Evolutionary conservation across 1,140 invertebrate species (phyloP).

Genomic region (Anoplolepis gracilipes): DNA sequence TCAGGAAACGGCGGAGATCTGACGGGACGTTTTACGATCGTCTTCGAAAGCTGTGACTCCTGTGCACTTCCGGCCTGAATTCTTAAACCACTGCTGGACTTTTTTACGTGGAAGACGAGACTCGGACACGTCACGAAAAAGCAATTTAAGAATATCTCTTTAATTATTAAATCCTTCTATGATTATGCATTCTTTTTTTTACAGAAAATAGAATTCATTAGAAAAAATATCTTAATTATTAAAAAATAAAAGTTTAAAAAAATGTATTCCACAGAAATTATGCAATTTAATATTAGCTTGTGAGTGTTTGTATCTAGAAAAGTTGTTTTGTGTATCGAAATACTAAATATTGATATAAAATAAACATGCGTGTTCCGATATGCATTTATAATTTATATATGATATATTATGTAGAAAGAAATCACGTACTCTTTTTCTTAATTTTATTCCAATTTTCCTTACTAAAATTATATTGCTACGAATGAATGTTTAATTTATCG

Average conservation of each 20-base stretch:
- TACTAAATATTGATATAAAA: not conserved
- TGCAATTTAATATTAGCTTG: not conserved
- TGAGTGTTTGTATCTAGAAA: not conserved
- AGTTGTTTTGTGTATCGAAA: not conserved
- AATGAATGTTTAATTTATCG: not conserved
- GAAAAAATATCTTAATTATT: not conserved
- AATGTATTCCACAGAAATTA: not conserved
- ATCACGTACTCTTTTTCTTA: not conserved
- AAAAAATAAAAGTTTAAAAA: not conserved
- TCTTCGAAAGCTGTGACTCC: slow-evolving; percentile 75
- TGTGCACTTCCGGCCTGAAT: slow-evolving; percentile 71
- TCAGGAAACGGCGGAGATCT: slow-evolving; percentile 68
- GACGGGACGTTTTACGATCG: slow-evolving; percentile 74
- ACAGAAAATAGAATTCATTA: not conserved
- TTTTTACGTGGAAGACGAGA: slow-evolving; percentile 55
- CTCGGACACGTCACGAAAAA: not conserved
- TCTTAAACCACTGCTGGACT: slow-evolving; percentile 65
- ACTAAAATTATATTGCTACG: not conserved
- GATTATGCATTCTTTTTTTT: not conserved
- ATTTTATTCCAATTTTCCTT: not conserved
- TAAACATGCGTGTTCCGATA: not conserved
- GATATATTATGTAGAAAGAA: not conserved
- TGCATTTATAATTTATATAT: not conserved
- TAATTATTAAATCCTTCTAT: not conserved
- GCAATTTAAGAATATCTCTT: not conserved